These are phyloP conservation scores for Acleris emargana DNA, from an alignment of 2,888 invertebrate species.

Conservation along the genomic window DNA sequence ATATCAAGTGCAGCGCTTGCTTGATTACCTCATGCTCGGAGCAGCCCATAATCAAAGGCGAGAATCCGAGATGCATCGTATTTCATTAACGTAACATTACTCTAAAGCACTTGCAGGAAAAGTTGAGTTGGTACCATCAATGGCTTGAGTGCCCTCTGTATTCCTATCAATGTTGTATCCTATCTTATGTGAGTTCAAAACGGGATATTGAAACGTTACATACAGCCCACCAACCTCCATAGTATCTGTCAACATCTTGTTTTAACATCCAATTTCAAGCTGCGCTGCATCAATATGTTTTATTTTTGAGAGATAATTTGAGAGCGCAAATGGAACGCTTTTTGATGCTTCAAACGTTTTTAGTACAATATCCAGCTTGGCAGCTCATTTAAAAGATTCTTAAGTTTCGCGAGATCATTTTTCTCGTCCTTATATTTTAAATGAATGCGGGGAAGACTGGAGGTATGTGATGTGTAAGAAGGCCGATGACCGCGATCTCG, in stretches of 20 bases:
- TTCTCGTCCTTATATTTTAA: constrained; percentile 62
- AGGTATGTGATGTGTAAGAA: constrained; percentile 52
- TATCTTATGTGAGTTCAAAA: constrained; percentile 39
- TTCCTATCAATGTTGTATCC: constrained; percentile 18
- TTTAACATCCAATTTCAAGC: constrained; percentile 43
- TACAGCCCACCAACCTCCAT: constrained; percentile 47
- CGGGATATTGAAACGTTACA: constrained; percentile 46
- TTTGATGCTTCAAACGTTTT: constrained; percentile 17
- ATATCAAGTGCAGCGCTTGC: constrained; percentile 12
- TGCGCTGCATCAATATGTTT: constrained; percentile 32
- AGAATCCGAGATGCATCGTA: constrained; percentile 32
- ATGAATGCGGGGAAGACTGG: constrained; percentile 48
- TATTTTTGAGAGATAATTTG: constrained; percentile 35
- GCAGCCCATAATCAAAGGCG: constrained; percentile 24
- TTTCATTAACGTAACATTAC: constrained; percentile 29
- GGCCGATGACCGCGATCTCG: constrained; percentile 72
- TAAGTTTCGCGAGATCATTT: constrained; percentile 52
- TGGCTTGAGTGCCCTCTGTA: constrained; percentile 22
- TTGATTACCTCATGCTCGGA: constrained; percentile 27
- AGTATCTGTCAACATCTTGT: constrained; percentile 39
- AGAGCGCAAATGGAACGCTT: constrained; percentile 16
- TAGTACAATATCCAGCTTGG: constrained; percentile 38
- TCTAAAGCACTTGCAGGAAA: constrained; percentile 22
- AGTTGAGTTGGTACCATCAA: constrained; percentile 31
- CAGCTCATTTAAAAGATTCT: constrained; percentile 58